These are phyloP conservation scores for Psittacula derbiana DNA, from an alignment of 2,797 vertebrate species.

Conservation along the genomic window DNA sequence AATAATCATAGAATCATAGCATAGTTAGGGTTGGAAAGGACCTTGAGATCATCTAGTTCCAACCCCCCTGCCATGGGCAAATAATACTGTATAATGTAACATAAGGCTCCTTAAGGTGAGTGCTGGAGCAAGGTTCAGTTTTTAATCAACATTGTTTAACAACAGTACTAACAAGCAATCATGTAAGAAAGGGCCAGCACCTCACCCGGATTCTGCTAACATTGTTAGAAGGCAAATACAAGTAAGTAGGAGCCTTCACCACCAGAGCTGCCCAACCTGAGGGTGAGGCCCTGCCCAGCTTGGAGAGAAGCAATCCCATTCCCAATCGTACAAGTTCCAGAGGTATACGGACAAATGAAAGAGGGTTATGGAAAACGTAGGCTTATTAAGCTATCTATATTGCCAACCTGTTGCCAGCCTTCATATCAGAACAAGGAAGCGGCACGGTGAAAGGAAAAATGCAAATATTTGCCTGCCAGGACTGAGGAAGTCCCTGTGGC, in stretches of 20 bases:
- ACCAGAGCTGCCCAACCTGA: neutral
- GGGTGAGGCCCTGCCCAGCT: neutral
- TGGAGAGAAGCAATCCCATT: neutral
- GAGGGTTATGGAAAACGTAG: neutral
- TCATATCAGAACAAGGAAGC: neutral
- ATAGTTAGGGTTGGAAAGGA: too few relatives aligned
- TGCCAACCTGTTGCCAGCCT: rapidly evolving
- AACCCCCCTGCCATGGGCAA: too few relatives aligned
- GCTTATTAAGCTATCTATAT: neutral
- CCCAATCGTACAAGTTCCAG: neutral
- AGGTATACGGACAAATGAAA: rapidly evolving
- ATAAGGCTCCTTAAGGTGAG: neutral
- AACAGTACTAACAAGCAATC: rapidly evolving
- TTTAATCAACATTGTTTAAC: neutral
- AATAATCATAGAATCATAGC: too few relatives aligned
- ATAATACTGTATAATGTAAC: neutral
- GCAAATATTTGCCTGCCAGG: neutral
- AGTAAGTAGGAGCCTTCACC: neutral
- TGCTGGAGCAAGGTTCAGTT: rapidly evolving
- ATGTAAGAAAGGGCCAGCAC: rapidly evolving
- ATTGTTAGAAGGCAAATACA: neutral
- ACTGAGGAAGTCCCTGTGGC: neutral
- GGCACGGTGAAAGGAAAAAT: neutral
- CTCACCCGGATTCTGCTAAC: rapidly evolving
- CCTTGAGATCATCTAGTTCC: too few relatives aligned